Conservation (phyloP, 1,140 invertebrate species). For the Aricia agestis region DNA sequence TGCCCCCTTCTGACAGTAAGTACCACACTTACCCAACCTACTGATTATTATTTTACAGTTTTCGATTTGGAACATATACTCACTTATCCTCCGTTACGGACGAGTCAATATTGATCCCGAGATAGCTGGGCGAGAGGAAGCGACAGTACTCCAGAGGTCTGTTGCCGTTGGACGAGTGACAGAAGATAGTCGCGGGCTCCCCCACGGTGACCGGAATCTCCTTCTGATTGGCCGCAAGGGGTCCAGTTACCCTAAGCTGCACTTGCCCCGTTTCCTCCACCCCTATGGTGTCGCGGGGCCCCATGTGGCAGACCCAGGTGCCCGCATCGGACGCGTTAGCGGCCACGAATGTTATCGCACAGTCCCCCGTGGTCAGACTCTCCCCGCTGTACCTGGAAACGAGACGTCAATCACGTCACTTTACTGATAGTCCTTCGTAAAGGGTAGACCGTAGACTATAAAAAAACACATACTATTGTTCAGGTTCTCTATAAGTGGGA, state of each 20-base stretch:
- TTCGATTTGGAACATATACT: too few relatives aligned
- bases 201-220: constrained; percentile 37
- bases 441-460: too few relatives aligned
- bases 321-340: constrained; percentile 45
- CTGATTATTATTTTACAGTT: too few relatives aligned
- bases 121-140: constrained; percentile 46
- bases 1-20: too few relatives aligned
- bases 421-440: too few relatives aligned
- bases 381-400: constrained; percentile 53
- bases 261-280: constrained; percentile 49
- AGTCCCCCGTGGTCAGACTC: constrained; percentile 56
- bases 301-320: constrained; percentile 67
- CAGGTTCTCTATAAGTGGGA: too few relatives aligned
- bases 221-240: constrained; percentile 51
- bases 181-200: constrained; percentile 44
- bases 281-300: constrained; percentile 42
- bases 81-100: constrained; percentile 49
- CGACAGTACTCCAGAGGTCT: constrained; percentile 61
- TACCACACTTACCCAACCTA: too few relatives aligned
- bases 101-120: constrained; percentile 51
- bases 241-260: constrained; percentile 52
- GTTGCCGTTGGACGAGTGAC: constrained; percentile 53
- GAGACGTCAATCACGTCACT: not conserved
- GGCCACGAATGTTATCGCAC: constrained; percentile 55
- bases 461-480: too few relatives aligned